Percentiles rank a stretch among this genome's conserved stretches.
Evolutionary conservation across 2,888 invertebrate genomes (phyloP).

Genomic region (Euzetes globulus): DNA sequence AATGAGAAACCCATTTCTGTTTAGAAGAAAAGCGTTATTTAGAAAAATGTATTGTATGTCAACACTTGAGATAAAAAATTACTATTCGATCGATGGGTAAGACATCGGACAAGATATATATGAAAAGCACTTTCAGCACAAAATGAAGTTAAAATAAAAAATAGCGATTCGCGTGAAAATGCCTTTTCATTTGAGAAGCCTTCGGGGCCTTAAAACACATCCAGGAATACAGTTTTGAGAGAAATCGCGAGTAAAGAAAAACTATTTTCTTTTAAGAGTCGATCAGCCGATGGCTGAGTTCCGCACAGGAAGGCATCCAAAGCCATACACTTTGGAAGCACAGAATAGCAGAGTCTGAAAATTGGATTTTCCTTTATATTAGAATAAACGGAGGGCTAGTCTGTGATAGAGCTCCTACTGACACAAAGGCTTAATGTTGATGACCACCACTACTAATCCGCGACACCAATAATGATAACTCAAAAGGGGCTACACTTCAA

Average conservation of each 20-base stretch:
- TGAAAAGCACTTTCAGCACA: slow-evolving; percentile 14
- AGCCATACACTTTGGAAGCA: background rate
- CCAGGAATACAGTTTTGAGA: too few relatives aligned
- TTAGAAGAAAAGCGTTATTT: too few relatives aligned
- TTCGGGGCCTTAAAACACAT: background rate
- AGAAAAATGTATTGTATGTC: background rate
- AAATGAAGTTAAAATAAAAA: background rate
- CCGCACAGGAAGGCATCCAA: background rate
- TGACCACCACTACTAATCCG: background rate
- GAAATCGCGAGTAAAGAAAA: background rate
- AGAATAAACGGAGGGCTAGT: background rate
- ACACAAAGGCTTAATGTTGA: background rate
- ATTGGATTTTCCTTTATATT: background rate
- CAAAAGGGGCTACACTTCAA: background rate
- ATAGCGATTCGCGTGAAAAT: background rate
- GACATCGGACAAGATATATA: slow-evolving; percentile 1
- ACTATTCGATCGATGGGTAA: background rate
- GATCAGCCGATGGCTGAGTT: background rate
- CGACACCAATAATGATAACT: background rate
- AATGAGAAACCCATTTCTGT: background rate
- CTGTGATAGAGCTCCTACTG: background rate
- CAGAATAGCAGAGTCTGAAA: background rate
- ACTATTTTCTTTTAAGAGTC: background rate
- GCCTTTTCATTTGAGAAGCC: background rate
- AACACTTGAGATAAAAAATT: slow-evolving; percentile 1